phyloP scores from a whole-genome alignment of 2,797 vertebrate genomes.

The Helostoma temminkii region DNA sequence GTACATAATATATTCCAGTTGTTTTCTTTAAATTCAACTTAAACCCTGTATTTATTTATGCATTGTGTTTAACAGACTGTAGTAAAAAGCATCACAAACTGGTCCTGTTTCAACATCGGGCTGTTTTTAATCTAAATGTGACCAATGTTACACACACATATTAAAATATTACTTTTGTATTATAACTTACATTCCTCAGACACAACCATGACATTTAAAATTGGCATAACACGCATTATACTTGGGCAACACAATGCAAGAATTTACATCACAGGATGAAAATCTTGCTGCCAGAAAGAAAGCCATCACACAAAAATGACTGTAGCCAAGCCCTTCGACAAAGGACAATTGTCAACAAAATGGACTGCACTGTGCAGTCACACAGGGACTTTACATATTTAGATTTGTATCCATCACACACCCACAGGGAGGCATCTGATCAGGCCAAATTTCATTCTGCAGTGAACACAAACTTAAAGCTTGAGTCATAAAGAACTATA shows the following conservation, averaged over 20 bases:
- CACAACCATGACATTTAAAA: not conserved
- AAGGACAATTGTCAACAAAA: not conserved
- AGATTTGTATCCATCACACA: not conserved
- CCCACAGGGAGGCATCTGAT: not conserved
- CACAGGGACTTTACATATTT: not conserved
- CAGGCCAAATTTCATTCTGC: not conserved
- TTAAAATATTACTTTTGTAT: too few species aligned
- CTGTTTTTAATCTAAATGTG: not conserved
- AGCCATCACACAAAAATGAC: not conserved
- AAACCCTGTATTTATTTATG: not conserved
- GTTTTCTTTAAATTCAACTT: too few species aligned
- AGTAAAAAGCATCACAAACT: not conserved
- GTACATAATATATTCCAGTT: too few species aligned
- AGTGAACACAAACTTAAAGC: not conserved
- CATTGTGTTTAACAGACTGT: not conserved
- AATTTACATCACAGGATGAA: too few species aligned
- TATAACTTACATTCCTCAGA: not conserved
- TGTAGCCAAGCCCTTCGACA: too few species aligned
- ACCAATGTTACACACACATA: not conserved
- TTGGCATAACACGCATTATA: not conserved
- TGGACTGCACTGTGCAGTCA: not conserved
- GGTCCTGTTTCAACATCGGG: too few species aligned
- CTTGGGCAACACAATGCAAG: not conserved
- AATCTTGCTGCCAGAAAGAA: not conserved
- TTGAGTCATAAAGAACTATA: not conserved